Evolutionary conservation across 2,797 vertebrate genomes (phyloP).

Genomic region (Philypnodon macrostomus): DNA sequence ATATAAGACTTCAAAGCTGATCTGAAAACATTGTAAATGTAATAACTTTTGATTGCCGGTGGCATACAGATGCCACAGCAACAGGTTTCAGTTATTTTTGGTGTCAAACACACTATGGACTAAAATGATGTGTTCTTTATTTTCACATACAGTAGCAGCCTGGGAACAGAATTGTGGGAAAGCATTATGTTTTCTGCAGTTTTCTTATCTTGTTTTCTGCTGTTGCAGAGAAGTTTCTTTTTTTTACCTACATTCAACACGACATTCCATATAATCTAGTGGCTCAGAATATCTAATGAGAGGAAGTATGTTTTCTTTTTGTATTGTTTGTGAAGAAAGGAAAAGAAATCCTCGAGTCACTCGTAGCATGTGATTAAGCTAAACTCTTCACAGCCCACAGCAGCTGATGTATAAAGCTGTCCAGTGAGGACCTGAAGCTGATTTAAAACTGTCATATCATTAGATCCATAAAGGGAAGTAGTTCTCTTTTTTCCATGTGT

Average conservation of each 20-base stretch:
- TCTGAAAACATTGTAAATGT: conserved; percentile 54
- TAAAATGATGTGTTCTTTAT: conserved; percentile 33
- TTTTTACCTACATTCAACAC: conserved; percentile 46
- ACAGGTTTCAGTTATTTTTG: conserved; percentile 36
- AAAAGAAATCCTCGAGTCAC: conserved; percentile 67
- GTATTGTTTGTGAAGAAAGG: conserved; percentile 44
- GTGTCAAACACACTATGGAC: conserved; percentile 36
- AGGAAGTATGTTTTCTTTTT: conserved; percentile 45
- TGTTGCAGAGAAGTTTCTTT: conserved; percentile 30
- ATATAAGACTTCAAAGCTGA: conserved; percentile 58
- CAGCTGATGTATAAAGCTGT: conserved; percentile 56
- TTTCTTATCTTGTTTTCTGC: conserved; percentile 40
- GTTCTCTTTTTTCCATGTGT: conserved; percentile 72
- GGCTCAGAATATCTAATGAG: conserved; percentile 35
- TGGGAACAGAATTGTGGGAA: conserved; percentile 56
- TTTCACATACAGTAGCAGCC: conserved; percentile 66
- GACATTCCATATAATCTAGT: conserved; percentile 68
- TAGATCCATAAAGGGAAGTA: conserved; percentile 77
- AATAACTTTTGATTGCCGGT: conserved; percentile 42
- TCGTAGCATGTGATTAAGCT: conserved; percentile 71
- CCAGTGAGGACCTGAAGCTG: conserved; percentile 54
- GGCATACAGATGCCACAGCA: conserved; percentile 23
- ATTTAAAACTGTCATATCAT: conserved; percentile 68
- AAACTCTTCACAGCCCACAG: conserved; percentile 54
- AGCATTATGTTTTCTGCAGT: conserved; percentile 20